Conservation (phyloP, 2,797 vertebrate genomes). For the Catostomus latipinnis region DNA sequence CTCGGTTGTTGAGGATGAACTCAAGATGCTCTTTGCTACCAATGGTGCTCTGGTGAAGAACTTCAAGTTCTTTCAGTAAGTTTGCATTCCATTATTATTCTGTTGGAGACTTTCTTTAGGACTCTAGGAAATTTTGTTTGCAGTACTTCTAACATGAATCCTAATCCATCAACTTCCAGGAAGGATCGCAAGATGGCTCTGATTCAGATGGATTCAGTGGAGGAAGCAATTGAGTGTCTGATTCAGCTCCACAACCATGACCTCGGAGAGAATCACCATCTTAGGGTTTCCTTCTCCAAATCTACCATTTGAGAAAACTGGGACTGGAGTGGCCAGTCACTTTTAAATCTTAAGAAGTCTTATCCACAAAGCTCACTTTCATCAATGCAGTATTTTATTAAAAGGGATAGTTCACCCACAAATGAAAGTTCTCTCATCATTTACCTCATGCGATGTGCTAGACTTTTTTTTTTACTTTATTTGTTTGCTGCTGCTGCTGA, state of each 20-base stretch:
- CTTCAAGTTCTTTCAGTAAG: constrained; percentile 99
- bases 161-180: constrained; percentile 70
- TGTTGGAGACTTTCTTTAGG: background rate
- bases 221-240: constrained; percentile 92
- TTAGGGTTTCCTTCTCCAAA: constrained; percentile 95
- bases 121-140: background rate
- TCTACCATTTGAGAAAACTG: constrained; percentile 81
- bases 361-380: constrained; percentile 75
- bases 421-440: no score
- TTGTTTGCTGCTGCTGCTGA: no score
- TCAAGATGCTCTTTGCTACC: constrained; percentile 88
- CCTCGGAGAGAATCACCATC: constrained; percentile 93
- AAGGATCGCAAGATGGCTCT: constrained; percentile 98
- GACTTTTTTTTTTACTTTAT: no score
- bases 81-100: constrained; percentile 38
- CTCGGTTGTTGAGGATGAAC: constrained; percentile 89
- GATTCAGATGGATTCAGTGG: constrained; percentile 95
- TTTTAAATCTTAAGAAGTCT: constrained; percentile 65
- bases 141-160: background rate
- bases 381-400: constrained; percentile 79
- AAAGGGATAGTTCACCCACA: no score
- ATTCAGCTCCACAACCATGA: constrained; percentile 97
- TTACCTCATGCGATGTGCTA: no score
- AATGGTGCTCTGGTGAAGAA: constrained; percentile 89
- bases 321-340: constrained; percentile 19